A percentile compares a stretch with the other conserved stretches of the same genome.
Conservation (phyloP, 1,140 invertebrate species). For the Pseudomyrmex flavicornis region DNA sequence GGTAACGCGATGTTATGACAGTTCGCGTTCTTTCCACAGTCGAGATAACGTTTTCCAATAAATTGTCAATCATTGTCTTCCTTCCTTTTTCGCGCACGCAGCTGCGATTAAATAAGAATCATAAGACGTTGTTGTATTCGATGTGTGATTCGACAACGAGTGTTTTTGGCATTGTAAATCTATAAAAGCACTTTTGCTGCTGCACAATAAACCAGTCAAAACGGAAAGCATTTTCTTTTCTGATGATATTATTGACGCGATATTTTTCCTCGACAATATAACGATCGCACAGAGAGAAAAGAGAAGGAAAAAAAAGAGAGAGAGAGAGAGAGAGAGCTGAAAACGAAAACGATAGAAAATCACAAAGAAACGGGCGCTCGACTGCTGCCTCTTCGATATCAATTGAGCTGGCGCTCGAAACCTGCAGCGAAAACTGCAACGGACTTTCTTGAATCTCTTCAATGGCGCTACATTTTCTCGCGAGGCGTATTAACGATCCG, state of each 20-base stretch:
- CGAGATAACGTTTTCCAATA: background rate
- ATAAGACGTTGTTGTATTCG: background rate
- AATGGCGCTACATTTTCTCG: conserved; percentile 53
- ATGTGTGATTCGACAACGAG: no score
- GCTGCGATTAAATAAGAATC: background rate
- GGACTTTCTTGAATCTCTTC: conserved; percentile 50
- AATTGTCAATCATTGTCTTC: conserved; percentile 14
- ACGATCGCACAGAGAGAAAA: background rate
- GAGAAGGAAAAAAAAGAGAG: no score
- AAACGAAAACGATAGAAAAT: conserved; percentile 33
- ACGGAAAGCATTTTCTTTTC: background rate
- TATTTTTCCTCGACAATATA: conserved; percentile 35
- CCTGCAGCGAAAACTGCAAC: conserved; percentile 43
- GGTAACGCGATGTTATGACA: background rate
- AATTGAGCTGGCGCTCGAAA: conserved; percentile 15
- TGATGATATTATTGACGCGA: conserved; percentile 11
- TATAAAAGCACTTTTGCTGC: no score
- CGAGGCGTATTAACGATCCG: conserved; percentile 53
- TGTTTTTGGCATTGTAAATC: no score
- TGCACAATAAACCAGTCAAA: background rate
- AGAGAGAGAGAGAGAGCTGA: background rate
- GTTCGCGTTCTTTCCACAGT: background rate
- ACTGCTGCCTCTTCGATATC: conserved; percentile 29
- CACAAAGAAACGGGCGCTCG: conserved; percentile 19
- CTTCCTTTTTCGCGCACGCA: background rate